A percentile compares a stretch with the other conserved stretches of the same genome.
phyloP scores from a whole-genome alignment of 2,888 invertebrate species.

The Machimus rusticus region DNA sequence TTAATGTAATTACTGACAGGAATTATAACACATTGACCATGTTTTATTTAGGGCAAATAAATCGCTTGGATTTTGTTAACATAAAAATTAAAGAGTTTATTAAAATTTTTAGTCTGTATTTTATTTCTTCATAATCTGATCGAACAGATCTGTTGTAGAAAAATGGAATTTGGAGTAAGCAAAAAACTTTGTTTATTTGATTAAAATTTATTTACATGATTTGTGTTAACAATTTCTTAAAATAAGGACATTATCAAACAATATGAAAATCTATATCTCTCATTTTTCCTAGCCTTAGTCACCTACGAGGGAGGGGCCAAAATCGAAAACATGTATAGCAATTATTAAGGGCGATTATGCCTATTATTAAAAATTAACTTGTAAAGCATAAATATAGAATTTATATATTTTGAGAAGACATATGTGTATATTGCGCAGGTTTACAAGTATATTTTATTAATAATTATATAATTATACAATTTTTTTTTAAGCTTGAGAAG shows the following conservation, averaged over 20 bases:
- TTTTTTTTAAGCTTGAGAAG: background rate
- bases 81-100: no score
- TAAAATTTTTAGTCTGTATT: background rate
- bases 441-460: background rate
- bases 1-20: no score
- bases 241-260: background rate
- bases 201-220: constrained; percentile 26
- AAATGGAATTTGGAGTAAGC: background rate
- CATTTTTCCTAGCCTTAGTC: background rate
- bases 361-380: background rate
- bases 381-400: background rate
- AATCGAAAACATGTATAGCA: background rate
- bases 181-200: background rate
- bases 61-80: no score
- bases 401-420: background rate
- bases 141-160: background rate
- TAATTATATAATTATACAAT: background rate
- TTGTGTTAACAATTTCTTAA: background rate
- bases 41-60: no score
- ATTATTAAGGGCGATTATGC: background rate
- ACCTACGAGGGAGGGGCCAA: background rate
- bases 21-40: no score
- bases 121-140: background rate
- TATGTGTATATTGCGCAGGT: background rate
- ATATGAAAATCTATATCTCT: constrained; percentile 33